Evolutionary conservation across 2,888 invertebrate genomes (phyloP).

Genomic region (Colletes collaris): DNA sequence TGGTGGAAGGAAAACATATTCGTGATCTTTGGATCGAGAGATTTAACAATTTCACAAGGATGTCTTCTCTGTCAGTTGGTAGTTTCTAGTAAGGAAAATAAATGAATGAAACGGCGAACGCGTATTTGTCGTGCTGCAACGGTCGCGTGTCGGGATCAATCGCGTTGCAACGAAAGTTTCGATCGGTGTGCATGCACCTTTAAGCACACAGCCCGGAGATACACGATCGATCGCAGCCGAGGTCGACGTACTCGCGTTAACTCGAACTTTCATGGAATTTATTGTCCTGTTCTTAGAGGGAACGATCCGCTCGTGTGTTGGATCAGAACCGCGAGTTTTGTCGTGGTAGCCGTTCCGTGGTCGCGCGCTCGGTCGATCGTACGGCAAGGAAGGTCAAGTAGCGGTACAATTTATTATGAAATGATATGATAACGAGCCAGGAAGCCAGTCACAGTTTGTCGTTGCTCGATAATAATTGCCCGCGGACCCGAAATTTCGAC

Average conservation of each 20-base stretch:
- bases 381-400: conserved; percentile 33
- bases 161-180: neutral
- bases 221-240: conserved; percentile 52
- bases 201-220: conserved; percentile 40
- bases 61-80: no score
- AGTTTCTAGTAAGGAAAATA: neutral
- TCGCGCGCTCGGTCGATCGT: neutral
- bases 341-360: no score
- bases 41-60: no score
- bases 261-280: conserved; percentile 53
- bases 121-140: neutral
- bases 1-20: no score
- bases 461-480: conserved; percentile 3
- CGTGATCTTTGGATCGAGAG: no score
- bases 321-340: neutral
- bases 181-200: conserved; percentile 46
- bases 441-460: neutral
- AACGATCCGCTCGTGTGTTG: conserved; percentile 2
- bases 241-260: conserved; percentile 60
- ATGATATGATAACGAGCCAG: neutral
- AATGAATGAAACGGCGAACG: neutral
- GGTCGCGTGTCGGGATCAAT: conserved; percentile 20
- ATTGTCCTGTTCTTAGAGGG: conserved; percentile 43
- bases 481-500: neutral
- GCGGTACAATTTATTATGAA: conserved; percentile 44